Conservation (phyloP, 2,113 vertebrate species). For the Scomber colias region DNA sequence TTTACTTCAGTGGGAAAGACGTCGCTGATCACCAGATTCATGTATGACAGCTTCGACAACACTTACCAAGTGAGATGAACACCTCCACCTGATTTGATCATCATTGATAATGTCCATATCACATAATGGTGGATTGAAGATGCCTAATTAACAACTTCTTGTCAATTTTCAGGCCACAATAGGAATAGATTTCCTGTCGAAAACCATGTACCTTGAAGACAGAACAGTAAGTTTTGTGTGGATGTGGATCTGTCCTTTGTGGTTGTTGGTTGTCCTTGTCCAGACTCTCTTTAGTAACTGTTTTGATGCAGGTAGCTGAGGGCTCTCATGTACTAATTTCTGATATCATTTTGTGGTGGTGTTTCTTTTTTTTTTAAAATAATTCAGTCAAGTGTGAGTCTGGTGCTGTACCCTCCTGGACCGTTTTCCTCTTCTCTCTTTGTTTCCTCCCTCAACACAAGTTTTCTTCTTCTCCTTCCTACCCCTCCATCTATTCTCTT, state of each 20-base stretch:
- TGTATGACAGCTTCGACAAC: slow-evolving; percentile 99
- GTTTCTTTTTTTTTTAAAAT: neutral
- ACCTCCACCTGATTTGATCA: neutral
- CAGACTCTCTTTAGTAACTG: neutral
- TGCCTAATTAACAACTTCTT: slow-evolving; percentile 8
- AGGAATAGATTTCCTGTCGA: slow-evolving; percentile 99
- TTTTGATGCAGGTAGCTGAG: neutral
- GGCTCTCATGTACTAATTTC: neutral
- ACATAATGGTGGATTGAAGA: neutral
- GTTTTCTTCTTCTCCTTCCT: slow-evolving; percentile 65
- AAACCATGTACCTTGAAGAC: slow-evolving; percentile 99
- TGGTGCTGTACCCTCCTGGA: slow-evolving; percentile 1
- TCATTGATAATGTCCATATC: neutral
- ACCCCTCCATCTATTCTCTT: slow-evolving; percentile 57
- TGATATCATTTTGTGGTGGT: neutral
- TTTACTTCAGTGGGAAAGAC: slow-evolving; percentile 94
- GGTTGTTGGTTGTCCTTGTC: slow-evolving; percentile 6
- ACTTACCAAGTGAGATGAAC: slow-evolving; percentile 92
- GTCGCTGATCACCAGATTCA: slow-evolving; percentile 98
- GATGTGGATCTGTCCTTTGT: neutral
- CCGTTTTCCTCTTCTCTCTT: slow-evolving; percentile 47
- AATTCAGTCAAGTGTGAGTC: slow-evolving; percentile 5
- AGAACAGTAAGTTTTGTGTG: slow-evolving; percentile 92
- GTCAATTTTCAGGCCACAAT: slow-evolving; percentile 92
- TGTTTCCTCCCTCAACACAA: slow-evolving; percentile 54